Evolutionary conservation across 1,140 invertebrate species (phyloP).

Genomic region (Colletes gigas): DNA sequence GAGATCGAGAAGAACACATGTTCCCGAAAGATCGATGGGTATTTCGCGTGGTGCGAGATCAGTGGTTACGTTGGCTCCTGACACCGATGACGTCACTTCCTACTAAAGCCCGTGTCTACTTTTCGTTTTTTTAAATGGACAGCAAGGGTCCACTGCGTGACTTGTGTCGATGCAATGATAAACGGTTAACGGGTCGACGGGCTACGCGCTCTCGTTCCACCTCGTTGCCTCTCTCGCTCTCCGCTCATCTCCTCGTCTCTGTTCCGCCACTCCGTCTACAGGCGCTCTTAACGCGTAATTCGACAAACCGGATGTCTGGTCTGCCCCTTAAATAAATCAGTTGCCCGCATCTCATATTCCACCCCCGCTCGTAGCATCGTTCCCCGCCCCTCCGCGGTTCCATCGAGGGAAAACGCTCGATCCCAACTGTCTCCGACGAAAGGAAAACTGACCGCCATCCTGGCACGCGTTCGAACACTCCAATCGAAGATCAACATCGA

Average conservation of each 20-base stretch:
- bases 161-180: conserved; percentile 78
- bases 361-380: conserved; percentile 51
- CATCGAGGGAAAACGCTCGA: conserved; percentile 24
- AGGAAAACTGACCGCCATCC: background rate
- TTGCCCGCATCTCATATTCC: conserved; percentile 79
- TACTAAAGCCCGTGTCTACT: conserved; percentile 71
- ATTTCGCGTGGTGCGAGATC: conserved; percentile 23
- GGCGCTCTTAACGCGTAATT: conserved; percentile 72
- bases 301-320: conserved; percentile 80
- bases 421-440: background rate
- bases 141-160: conserved; percentile 70
- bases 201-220: conserved; percentile 64
- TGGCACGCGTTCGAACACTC: background rate
- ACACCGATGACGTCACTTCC: conserved; percentile 74
- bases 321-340: conserved; percentile 79
- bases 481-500: too few species aligned
- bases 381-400: conserved; percentile 18
- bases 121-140: conserved; percentile 75
- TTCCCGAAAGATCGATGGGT: background rate
- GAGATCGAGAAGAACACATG: conserved; percentile 5
- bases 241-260: conserved; percentile 54
- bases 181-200: conserved; percentile 71
- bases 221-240: conserved; percentile 59
- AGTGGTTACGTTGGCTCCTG: conserved; percentile 25
- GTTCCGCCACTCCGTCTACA: conserved; percentile 60